Evolutionary conservation across 2,113 vertebrate genomes (phyloP).

Genomic region (Parotia lawesii): DNA sequence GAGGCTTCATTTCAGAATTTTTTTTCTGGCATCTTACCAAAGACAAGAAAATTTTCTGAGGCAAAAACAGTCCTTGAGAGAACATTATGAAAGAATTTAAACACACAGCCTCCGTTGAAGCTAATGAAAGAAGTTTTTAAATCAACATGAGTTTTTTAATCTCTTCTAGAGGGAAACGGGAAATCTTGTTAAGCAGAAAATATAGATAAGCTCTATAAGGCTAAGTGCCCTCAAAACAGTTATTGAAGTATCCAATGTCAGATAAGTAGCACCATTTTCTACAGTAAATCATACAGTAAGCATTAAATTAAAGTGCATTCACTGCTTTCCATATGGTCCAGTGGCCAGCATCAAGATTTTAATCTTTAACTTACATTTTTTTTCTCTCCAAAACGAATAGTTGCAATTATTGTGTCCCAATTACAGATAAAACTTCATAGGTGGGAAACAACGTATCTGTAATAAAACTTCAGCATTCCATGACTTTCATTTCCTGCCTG

Average conservation of each 20-base stretch:
- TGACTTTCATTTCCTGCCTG: constrained; percentile 47
- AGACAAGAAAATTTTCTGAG: background rate
- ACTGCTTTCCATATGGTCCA: background rate
- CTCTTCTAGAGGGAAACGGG: background rate
- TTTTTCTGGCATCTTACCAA: constrained; percentile 24
- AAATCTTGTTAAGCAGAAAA: background rate
- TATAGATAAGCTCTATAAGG: background rate
- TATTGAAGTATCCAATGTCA: background rate
- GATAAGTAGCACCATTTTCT: background rate
- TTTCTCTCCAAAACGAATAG: background rate
- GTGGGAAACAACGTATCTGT: background rate
- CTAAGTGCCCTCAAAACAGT: background rate
- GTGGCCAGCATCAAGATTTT: background rate
- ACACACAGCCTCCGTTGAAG: background rate
- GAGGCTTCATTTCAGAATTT: constrained; percentile 6
- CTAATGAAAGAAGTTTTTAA: background rate
- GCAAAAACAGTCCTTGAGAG: background rate
- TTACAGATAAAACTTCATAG: background rate
- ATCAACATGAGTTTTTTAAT: background rate
- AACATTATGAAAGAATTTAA: constrained; percentile 11
- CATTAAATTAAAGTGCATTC: background rate
- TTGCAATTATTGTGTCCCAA: background rate
- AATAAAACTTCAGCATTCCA: background rate
- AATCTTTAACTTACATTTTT: background rate
- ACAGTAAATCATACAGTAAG: background rate